Percentiles rank a stretch among this genome's conserved stretches.
Conservation (phyloP, 2,797 vertebrate genomes). For the Pseudochirops corinnae region DNA sequence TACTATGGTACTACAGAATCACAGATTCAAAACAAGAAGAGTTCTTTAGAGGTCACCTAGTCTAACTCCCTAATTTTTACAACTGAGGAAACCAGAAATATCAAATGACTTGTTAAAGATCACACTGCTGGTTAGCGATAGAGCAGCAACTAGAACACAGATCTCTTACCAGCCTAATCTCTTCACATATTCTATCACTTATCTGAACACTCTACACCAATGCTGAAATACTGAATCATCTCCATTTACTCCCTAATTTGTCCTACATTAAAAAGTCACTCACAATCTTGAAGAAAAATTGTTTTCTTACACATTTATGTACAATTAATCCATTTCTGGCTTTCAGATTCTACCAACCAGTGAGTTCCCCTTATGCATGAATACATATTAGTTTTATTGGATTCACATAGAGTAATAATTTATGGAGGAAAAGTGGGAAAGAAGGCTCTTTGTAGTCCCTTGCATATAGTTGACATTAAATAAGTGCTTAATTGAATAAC, state of each 20-base stretch:
- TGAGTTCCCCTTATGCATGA: background rate
- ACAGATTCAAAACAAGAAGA: background rate
- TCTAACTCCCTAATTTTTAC: background rate
- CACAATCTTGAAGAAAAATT: background rate
- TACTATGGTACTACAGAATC: background rate
- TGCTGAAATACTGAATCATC: background rate
- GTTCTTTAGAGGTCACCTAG: background rate
- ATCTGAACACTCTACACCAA: background rate
- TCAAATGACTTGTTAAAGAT: background rate
- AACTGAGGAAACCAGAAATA: background rate
- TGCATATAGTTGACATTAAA: background rate
- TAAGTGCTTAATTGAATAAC: background rate
- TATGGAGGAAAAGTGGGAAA: constrained; percentile 46
- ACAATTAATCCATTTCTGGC: constrained; percentile 10
- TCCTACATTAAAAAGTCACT: background rate
- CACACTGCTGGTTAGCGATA: background rate
- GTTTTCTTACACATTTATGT: constrained; percentile 18
- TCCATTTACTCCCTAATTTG: constrained; percentile 39
- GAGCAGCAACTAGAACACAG: background rate
- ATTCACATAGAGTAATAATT: constrained; percentile 33
- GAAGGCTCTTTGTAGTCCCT: background rate
- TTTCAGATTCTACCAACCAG: constrained; percentile 4
- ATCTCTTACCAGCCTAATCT: background rate
- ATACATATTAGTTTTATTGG: constrained; percentile 36
- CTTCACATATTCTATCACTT: background rate